A percentile compares a stretch with the other conserved stretches of the same genome.
phyloP scores from a whole-genome alignment of 2,888 invertebrate genomes.

The Chymomyza procnemis region DNA sequence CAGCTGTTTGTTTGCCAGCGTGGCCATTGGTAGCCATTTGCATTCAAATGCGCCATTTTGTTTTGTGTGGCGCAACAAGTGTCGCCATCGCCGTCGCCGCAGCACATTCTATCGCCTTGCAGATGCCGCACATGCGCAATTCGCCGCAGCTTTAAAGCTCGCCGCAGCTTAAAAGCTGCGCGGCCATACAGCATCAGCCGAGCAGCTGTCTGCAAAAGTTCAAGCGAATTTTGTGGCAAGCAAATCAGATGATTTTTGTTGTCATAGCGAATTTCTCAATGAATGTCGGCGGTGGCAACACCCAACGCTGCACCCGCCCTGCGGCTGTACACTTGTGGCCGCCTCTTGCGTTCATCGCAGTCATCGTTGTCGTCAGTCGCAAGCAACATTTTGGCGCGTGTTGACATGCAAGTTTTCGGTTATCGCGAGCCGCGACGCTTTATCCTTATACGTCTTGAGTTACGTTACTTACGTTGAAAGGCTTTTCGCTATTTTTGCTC shows the following conservation, averaged over 20 bases:
- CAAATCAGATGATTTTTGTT: constrained; percentile 69
- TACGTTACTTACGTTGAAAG: constrained; percentile 33
- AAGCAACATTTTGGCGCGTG: constrained; percentile 78
- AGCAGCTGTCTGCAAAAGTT: constrained; percentile 46
- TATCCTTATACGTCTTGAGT: constrained; percentile 52
- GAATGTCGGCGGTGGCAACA: constrained; percentile 30
- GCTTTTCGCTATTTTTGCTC: too few species aligned
- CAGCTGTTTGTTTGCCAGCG: neutral
- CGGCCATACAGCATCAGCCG: constrained; percentile 45
- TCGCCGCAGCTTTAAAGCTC: constrained; percentile 22
- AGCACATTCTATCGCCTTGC: neutral
- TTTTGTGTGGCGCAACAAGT: neutral
- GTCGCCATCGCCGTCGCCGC: neutral
- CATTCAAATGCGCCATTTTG: neutral
- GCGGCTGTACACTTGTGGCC: neutral
- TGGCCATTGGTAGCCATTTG: neutral
- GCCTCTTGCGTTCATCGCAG: constrained; percentile 5
- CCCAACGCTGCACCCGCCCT: neutral
- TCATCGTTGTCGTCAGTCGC: constrained; percentile 70
- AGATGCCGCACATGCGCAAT: neutral
- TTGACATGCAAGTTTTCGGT: constrained; percentile 76
- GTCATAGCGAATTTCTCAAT: constrained; percentile 44
- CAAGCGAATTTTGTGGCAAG: constrained; percentile 40
- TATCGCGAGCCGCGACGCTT: constrained; percentile 61
- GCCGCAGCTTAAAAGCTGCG: neutral